Evolutionary conservation across 2,113 vertebrate genomes (phyloP), one percentile per base, ranked within the genome.

Genomic region (Elachura formosa): DNA sequence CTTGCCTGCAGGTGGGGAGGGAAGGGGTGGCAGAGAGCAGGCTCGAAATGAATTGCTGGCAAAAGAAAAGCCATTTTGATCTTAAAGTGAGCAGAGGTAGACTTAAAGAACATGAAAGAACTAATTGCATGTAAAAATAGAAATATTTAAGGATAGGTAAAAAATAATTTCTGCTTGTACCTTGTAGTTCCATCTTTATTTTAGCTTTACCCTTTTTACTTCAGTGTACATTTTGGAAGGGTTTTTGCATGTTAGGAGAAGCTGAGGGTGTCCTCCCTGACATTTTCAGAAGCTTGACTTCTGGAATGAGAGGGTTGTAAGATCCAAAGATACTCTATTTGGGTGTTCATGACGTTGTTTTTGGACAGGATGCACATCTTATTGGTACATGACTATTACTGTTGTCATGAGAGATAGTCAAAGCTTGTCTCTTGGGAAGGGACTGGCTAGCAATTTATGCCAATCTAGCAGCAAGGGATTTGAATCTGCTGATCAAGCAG

Each of bases 1-100:
- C 84, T 94, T 84, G 96, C 95, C 95, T 96, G 87, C 95, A 97
- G 96, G 91, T 96, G 94, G 93, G 93, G 93, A 94, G 94, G 87
- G 93, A 96, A 71, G n/a, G 83, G 87, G 78, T 94, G 73, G 91
- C 45, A 79, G 49, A 61, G 77, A 91, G 45, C 58, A 94, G 63
- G 49, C 72, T 91, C 48, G 52, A 46, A 93, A 87, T 87, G 82
- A 94, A 85, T 74, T 69, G 63, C 79, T 96, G 78, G 89, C 91
- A 94, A 90, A 91, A 90, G 88, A 94, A 83, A 51, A 48, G 4
- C 56, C 64, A 63, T 58, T 74, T 94, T 90, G 75, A 48, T 91
- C 75, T 96, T 77, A 29, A 91, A 97, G 43, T 41, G 79, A 95
- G 75, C 93, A 93, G 75, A 88, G 82, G 72, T 84, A 85, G 67